Evolutionary conservation across 1,140 invertebrate genomes (phyloP).

Genomic region (Drosophila baimaii): DNA sequence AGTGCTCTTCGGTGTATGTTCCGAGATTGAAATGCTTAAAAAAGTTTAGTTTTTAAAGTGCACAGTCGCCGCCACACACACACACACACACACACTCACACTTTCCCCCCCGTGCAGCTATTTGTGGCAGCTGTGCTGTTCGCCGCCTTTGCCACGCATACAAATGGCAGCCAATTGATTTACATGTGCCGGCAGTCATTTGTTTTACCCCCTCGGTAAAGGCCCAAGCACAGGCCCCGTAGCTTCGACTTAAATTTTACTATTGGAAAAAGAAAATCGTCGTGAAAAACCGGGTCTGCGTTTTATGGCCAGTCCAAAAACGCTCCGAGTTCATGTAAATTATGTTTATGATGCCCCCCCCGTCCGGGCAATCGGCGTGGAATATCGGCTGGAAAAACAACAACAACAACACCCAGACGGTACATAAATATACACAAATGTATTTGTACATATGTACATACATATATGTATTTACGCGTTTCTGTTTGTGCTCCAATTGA

Average conservation of each 20-base stretch:
- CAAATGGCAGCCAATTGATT: conserved; percentile 80
- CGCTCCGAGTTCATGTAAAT: conserved; percentile 29
- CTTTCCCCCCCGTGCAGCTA: conserved; percentile 29
- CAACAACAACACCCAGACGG: conserved; percentile 8
- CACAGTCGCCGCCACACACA: not conserved
- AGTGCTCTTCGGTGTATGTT: no score
- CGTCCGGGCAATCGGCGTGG: not conserved
- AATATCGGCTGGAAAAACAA: conserved; percentile 9
- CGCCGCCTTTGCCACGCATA: conserved; percentile 63
- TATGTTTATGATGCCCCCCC: conserved; percentile 40
- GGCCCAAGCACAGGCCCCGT: not conserved
- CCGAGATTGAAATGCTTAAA: not conserved
- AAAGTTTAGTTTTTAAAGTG: not conserved
- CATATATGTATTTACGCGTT: not conserved
- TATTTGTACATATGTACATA: not conserved
- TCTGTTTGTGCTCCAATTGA: conserved; percentile 20
- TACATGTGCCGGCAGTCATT: conserved; percentile 63
- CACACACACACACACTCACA: not conserved
- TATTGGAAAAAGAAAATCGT: conserved; percentile 51
- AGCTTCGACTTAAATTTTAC: conserved; percentile 34
- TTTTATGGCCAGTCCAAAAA: conserved; percentile 36
- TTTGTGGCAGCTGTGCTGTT: conserved; percentile 80
- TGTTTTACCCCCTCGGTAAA: conserved; percentile 19
- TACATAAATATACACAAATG: not conserved
- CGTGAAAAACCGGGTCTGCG: conserved; percentile 33